Percentiles rank a stretch among this genome's conserved stretches.
phyloP scores from a whole-genome alignment of 1,140 invertebrate genomes.

The Teleogryllus occipitalis region DNA sequence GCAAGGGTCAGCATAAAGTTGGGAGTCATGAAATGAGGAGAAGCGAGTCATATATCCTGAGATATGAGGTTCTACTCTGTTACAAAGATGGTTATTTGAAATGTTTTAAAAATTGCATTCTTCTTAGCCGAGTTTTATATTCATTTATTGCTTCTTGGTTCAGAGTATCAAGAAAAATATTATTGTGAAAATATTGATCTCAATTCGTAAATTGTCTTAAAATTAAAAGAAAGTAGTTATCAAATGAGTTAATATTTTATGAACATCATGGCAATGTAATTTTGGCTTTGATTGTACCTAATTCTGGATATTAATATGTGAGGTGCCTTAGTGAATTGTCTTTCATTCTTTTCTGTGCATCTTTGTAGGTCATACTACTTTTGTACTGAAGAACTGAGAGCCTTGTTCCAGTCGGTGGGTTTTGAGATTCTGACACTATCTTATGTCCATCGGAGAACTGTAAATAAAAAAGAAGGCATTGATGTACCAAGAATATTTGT shows the following conservation, averaged over 20 bases:
- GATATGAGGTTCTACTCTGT: too few species aligned
- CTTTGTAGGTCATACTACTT: slow-evolving; percentile 71
- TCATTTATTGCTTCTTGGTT: too few species aligned
- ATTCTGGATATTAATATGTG: slow-evolving; percentile 9
- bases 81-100: too few species aligned
- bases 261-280: not conserved
- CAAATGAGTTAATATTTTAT: not conserved
- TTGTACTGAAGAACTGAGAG: slow-evolving; percentile 52
- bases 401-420: slow-evolving; percentile 54
- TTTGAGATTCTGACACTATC: slow-evolving; percentile 57
- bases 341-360: slow-evolving; percentile 28
- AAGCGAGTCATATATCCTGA: too few species aligned
- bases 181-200: not conserved
- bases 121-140: too few species aligned
- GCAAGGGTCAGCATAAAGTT: too few species aligned
- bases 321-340: slow-evolving; percentile 2
- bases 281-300: not conserved
- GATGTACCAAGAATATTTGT: slow-evolving; percentile 86
- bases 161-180: too few species aligned
- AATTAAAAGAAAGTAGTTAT: not conserved
- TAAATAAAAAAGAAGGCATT: slow-evolving; percentile 85
- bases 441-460: slow-evolving; percentile 77
- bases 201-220: not conserved
- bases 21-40: too few species aligned
- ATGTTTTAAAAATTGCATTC: too few species aligned